Evolutionary conservation across 2,888 invertebrate species (phyloP).

Genomic region (Hypsopygia costalis): DNA sequence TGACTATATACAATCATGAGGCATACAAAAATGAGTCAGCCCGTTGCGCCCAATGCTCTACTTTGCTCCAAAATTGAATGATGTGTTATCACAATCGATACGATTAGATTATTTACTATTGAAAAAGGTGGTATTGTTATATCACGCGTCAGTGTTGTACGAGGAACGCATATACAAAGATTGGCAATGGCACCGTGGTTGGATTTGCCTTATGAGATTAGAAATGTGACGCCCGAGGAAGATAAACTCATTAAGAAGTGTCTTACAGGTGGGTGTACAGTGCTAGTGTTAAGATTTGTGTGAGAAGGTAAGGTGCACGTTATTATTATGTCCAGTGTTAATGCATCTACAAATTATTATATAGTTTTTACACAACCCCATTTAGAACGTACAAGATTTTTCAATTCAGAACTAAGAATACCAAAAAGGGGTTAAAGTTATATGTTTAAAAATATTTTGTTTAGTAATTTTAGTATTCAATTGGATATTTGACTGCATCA

Average conservation of each 20-base stretch:
- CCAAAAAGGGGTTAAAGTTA: no score
- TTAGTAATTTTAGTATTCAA: no score
- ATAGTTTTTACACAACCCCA: no score
- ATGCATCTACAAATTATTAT: no score
- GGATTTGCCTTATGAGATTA: constrained; percentile 57
- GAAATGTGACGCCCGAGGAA: constrained; percentile 52
- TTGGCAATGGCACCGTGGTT: constrained; percentile 52
- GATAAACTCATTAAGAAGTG: constrained; percentile 64
- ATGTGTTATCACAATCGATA: constrained; percentile 16
- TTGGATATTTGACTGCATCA: no score
- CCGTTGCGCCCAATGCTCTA: no score
- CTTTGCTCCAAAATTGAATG: neutral
- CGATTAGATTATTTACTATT: constrained; percentile 26
- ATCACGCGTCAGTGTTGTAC: constrained; percentile 1
- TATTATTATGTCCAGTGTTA: neutral
- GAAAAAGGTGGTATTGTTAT: constrained; percentile 17
- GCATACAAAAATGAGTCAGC: no score
- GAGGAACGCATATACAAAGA: constrained; percentile 2
- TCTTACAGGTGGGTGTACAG: constrained; percentile 52
- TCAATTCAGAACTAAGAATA: no score
- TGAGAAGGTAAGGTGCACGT: constrained; percentile 3
- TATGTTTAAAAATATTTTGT: no score
- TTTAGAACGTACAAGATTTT: no score
- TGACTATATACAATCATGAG: no score
- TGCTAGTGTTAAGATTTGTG: constrained; percentile 22